Conservation (phyloP, 2,888 invertebrate genomes). For the Acronicta psi region DNA sequence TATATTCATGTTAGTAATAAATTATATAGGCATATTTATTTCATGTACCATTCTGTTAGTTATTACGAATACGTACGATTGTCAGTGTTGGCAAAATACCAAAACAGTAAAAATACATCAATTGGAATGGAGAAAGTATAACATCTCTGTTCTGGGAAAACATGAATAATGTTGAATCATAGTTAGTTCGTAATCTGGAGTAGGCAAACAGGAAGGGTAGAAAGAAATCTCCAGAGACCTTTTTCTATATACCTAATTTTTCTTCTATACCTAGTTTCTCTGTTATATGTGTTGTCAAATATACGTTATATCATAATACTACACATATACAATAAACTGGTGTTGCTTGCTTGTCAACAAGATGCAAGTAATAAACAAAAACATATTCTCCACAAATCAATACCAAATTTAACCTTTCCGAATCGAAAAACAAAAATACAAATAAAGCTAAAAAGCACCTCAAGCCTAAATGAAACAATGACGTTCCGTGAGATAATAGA, state of each 20-base stretch:
- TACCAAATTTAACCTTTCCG: background rate
- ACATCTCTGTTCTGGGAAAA: slow-evolving; percentile 11
- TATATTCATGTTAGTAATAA: background rate
- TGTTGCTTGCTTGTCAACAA: no score
- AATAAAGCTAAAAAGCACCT: slow-evolving; percentile 34
- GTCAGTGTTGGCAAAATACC: slow-evolving; percentile 16
- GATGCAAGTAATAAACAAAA: background rate
- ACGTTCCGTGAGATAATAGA: slow-evolving; percentile 68
- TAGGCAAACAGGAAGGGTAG: slow-evolving; percentile 13
- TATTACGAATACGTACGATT: slow-evolving; percentile 9
- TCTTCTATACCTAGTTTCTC: no score
- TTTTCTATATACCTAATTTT: no score
- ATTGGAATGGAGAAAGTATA: slow-evolving; percentile 5
- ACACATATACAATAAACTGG: no score
- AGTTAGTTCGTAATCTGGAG: slow-evolving; percentile 29
- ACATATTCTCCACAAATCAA: background rate
- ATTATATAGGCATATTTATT: background rate
- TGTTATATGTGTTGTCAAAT: no score
- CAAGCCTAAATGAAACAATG: slow-evolving; percentile 68
- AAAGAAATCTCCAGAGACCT: slow-evolving; percentile 8
- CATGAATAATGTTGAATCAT: slow-evolving; percentile 22
- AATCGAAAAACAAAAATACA: background rate
- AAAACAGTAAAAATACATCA: slow-evolving; percentile 13
- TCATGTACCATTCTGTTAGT: background rate
- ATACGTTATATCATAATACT: no score